Base-by-base conservation (phyloP, 2,797 vertebrate genomes). In the Anguilla megastoma region DNA sequence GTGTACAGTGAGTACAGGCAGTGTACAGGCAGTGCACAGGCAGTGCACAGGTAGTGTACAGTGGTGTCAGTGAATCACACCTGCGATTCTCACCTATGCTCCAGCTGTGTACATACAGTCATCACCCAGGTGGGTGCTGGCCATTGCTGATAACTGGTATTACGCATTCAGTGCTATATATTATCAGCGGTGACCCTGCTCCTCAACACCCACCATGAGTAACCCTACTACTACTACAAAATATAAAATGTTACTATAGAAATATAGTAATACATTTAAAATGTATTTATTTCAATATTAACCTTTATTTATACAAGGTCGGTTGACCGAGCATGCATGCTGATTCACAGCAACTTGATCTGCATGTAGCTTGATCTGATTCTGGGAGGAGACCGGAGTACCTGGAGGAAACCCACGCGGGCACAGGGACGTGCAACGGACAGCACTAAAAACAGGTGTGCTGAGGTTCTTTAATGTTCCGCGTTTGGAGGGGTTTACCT, bases 401-500 rank as follows among this genome's bases (percentile, higher is more conserved):
- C 10, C 58, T 1, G 48, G 48, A 50, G 48, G 50, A 52, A 52
- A 10, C 10, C 7, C 10, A 52, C 7, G 21, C 16, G 0, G 3
- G 21, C 58, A 60, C 58, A 60, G 58, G 16, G 58, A 60, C 2
- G 5, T 18, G 18, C 58, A 4, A 66, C 24, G 21, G 63, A 66
- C 63, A 66, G 7, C n/a, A 27, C 60, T 8, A 66, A 24, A 66
- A 56, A 16, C 54, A 12, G 14, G 1, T 56, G 54, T 56, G 14
- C 0, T 7, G n/a, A 12, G 33, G 27, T 3, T 69, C 24, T 69
- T 69, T 69, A 16, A 76, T 14, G 1, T 14, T 30, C 3, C 45
- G 33, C 3, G 12, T 45, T 30, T 87, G 21, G 16, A 9, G 12
- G 58, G 56, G 93, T 90, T 5, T 92, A 98, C 98, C 97, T 97